These are phyloP conservation scores for Germaria angustata DNA, from an alignment of 2,888 invertebrate genomes.

Conservation along the genomic window DNA sequence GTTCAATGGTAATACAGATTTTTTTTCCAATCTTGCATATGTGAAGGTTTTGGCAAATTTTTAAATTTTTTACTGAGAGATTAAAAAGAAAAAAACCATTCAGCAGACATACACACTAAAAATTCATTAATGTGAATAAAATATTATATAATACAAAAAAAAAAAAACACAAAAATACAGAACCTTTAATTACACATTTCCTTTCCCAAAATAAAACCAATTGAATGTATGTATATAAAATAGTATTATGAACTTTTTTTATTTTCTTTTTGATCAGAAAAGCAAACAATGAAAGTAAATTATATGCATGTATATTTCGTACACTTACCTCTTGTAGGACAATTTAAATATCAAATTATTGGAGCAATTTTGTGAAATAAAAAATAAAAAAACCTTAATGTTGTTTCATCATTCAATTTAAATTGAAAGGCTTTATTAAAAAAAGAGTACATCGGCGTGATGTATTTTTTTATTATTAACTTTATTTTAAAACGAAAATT, in stretches of 20 bases:
- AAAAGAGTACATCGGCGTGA: neutral
- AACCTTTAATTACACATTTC: neutral
- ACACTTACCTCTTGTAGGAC: neutral
- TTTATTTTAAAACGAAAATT: constrained; percentile 46
- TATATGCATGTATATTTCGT: neutral
- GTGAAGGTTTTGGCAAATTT: too few species aligned
- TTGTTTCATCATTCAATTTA: neutral
- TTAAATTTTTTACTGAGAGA: too few species aligned
- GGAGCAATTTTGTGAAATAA: neutral
- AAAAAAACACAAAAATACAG: neutral
- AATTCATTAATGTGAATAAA: neutral
- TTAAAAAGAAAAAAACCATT: too few species aligned
- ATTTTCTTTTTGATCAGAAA: neutral
- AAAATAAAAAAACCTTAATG: constrained; percentile 4
- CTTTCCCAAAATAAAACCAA: neutral
- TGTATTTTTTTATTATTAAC: constrained; percentile 16
- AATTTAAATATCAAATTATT: neutral
- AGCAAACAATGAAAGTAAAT: neutral
- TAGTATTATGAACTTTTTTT: neutral
- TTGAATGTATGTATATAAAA: neutral
- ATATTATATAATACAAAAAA: neutral
- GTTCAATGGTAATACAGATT: too few species aligned
- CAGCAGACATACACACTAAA: too few species aligned
- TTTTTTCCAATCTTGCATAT: too few species aligned
- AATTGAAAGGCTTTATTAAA: constrained; percentile 25